These are phyloP conservation scores for Melanchra persicariae DNA, from an alignment of 2,888 invertebrate species.

Conservation along the genomic window DNA sequence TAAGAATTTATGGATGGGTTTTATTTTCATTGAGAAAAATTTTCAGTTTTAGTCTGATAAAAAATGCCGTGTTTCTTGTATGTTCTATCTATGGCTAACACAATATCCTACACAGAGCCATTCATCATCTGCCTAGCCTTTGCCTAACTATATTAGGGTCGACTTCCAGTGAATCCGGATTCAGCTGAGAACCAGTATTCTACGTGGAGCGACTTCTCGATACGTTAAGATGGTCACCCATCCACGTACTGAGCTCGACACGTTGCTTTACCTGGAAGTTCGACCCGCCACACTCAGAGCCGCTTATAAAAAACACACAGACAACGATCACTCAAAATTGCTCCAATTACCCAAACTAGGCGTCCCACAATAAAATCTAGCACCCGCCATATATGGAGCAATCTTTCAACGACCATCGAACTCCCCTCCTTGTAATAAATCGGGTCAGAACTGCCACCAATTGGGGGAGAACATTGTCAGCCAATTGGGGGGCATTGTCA, in stretches of 20 bases:
- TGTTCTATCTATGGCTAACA: too few species aligned
- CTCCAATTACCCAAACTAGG: neutral
- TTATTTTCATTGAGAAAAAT: neutral
- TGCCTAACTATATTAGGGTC: too few species aligned
- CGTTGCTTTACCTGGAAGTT: too few species aligned
- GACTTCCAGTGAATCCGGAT: too few species aligned
- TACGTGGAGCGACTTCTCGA: too few species aligned
- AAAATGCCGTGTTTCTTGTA: too few species aligned
- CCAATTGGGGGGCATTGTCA: slow-evolving; percentile 58
- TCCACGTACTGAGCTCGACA: too few species aligned
- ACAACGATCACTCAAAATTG: slow-evolving; percentile 6
- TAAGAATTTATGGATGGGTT: neutral
- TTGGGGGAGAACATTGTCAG: slow-evolving; percentile 55
- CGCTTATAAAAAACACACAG: neutral
- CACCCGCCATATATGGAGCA: slow-evolving; percentile 3
- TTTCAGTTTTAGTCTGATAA: neutral
- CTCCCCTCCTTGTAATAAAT: slow-evolving; percentile 31
- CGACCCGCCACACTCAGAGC: too few species aligned
- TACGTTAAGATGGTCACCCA: too few species aligned
- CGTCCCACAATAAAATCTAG: slow-evolving; percentile 14
- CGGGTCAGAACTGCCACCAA: slow-evolving; percentile 39
- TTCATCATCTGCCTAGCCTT: too few species aligned
- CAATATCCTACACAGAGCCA: too few species aligned
- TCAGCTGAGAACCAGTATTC: too few species aligned
- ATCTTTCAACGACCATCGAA: slow-evolving; percentile 38